Base-by-base conservation (phyloP, 2,888 invertebrate genomes). In the Noctua pronuba region DNA sequence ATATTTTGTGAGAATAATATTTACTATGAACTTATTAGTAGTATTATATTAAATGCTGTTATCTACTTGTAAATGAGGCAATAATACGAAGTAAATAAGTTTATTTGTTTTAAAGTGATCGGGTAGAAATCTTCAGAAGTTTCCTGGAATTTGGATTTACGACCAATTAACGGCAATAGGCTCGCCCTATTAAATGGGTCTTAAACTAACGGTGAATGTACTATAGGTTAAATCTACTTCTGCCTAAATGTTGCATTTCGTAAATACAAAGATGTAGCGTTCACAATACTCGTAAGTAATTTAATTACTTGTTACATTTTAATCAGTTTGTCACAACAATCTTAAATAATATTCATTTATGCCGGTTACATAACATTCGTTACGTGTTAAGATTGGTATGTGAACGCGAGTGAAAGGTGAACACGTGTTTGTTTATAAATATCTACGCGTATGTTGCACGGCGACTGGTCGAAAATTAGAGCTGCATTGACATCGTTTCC, bases 351-450 rank as follows among this genome's bases (percentile, higher is more conserved):
- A 77, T 77, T 80, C n/a, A 71, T 71, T 5, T 58, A 70, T 46
- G 10, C 2, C 13, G 62, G 4, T 52, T 68, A 18, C 10, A 8
- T 31, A 65, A 31, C 8, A 41, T 60, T 35, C 18, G n/a, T n/a
- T 21, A 31, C 35, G n/a, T 66, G n/a, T 16, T 28, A 24, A 16
- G 31, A 60, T 68, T 13, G 55, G 49, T 41, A 72, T 71, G 31
- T 4, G 60, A 60, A 18, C 58, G 18, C 8, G 35, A 79, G 88
- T 76, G 77, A 88, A 83, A 88, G 83, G 79, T 73, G 72, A 52
- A 0, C 41, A n/a, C 64, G 28, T 24, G 46, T 1, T 6, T 18
- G 13, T 75, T 70, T 73, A 83, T 52, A 72, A 82, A 75, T 84
- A 84, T 13, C 18, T 11, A 24, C 10, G 11, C 1, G 3, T 66